Evolutionary conservation across 2,797 vertebrate species (phyloP).

Genomic region (Clarias fuscus): DNA sequence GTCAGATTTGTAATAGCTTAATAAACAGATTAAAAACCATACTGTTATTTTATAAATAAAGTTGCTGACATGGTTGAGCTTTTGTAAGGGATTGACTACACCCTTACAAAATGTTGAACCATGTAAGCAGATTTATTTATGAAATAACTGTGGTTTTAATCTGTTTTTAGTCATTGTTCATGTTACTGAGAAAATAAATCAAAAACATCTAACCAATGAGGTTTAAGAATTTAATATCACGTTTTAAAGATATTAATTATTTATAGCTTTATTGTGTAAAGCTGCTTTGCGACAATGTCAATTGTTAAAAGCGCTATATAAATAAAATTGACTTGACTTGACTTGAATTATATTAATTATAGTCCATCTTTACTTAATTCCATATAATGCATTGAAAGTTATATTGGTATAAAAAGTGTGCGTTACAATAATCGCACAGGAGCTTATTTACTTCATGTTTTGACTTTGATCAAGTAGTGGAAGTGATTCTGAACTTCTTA

Average conservation of each 20-base stretch:
- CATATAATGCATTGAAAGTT: background rate
- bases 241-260: background rate
- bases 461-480: background rate
- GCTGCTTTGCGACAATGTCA: too few species aligned
- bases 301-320: too few species aligned
- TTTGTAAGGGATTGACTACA: too few species aligned
- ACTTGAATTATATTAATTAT: too few species aligned
- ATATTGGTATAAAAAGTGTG: background rate
- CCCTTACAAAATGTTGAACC: background rate
- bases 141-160: background rate
- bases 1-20: background rate
- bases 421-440: background rate
- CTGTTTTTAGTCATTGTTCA: background rate
- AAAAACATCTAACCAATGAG: background rate
- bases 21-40: too few species aligned
- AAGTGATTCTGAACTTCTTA: background rate
- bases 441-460: background rate
- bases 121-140: background rate
- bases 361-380: background rate
- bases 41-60: too few species aligned
- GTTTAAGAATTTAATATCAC: background rate
- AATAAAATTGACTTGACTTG: too few species aligned
- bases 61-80: too few species aligned
- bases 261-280: too few species aligned
- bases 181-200: background rate